phyloP scores from a whole-genome alignment of 2,797 vertebrate genomes.

The Melanotaenia pygmaea region DNA sequence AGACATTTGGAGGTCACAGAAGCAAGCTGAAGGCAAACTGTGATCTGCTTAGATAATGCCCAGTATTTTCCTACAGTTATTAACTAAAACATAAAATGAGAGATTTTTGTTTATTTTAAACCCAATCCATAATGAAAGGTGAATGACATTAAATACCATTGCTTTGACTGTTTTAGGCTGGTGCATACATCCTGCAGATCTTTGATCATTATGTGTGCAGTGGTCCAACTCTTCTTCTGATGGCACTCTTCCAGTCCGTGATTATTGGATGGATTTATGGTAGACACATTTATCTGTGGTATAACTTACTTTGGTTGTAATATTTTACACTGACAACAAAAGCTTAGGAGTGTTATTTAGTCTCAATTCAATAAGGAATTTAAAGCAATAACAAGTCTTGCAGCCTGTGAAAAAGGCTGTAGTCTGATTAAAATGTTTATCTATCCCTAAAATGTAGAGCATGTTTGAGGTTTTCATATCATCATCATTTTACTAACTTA shows the following conservation, averaged over 20 bases:
- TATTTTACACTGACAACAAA: neutral
- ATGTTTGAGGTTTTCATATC: neutral
- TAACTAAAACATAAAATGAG: neutral
- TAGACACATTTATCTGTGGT: conserved; percentile 23
- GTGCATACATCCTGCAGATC: conserved; percentile 76
- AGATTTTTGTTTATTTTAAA: neutral
- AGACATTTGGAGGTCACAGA: neutral
- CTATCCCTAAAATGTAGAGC: neutral
- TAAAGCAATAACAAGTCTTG: neutral
- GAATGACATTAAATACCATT: neutral
- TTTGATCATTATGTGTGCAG: conserved; percentile 82
- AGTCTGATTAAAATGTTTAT: neutral
- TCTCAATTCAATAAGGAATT: neutral
- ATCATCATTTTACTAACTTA: neutral
- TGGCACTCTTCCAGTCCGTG: conserved; percentile 76
- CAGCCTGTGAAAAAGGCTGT: neutral
- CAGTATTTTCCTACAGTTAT: neutral
- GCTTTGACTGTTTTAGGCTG: conserved; percentile 55
- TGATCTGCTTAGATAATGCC: neutral
- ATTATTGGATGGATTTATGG: conserved; percentile 80
- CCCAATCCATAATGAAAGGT: neutral
- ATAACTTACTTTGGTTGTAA: neutral
- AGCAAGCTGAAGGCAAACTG: neutral
- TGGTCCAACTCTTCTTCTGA: conserved; percentile 73
- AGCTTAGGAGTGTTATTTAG: neutral